Conservation (phyloP, 2,888 invertebrate genomes). For the Peribatodes rhomboidaria region DNA sequence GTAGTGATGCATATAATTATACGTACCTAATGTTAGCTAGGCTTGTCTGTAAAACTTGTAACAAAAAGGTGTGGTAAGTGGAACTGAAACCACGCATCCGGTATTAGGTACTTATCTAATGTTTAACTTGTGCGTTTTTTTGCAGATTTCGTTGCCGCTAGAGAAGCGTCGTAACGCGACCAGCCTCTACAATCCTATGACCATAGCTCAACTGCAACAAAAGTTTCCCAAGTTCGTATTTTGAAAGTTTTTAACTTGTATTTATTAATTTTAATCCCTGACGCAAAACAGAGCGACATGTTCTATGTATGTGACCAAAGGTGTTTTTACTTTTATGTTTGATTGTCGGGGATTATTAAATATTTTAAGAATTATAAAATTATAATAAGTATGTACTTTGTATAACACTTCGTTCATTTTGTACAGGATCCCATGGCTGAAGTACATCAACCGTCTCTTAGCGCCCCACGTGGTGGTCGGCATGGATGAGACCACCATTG, state of each 20-base stretch:
- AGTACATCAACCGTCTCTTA: constrained; percentile 94
- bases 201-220: constrained; percentile 90
- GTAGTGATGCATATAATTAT: too few relatives aligned
- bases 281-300: too few relatives aligned
- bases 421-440: constrained; percentile 90
- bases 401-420: neutral
- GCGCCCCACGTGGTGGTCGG: constrained; percentile 88
- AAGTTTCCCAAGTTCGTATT: constrained; percentile 88
- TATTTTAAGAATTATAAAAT: neutral
- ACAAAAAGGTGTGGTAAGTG: too few relatives aligned
- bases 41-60: too few relatives aligned
- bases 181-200: constrained; percentile 96
- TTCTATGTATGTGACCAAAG: too few relatives aligned
- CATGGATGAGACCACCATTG: constrained; percentile 92
- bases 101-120: too few relatives aligned
- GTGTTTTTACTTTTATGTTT: too few relatives aligned
- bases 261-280: neutral
- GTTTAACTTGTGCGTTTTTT: constrained; percentile 40
- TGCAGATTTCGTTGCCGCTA: constrained; percentile 93
- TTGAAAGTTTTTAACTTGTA: neutral
- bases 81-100: too few relatives aligned
- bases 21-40: too few relatives aligned
- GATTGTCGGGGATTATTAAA: neutral
- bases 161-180: constrained; percentile 97
- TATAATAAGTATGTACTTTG: too few relatives aligned